These are phyloP conservation scores for Calosoma granatense DNA, from an alignment of 1,140 invertebrate genomes.

Conservation along the genomic window DNA sequence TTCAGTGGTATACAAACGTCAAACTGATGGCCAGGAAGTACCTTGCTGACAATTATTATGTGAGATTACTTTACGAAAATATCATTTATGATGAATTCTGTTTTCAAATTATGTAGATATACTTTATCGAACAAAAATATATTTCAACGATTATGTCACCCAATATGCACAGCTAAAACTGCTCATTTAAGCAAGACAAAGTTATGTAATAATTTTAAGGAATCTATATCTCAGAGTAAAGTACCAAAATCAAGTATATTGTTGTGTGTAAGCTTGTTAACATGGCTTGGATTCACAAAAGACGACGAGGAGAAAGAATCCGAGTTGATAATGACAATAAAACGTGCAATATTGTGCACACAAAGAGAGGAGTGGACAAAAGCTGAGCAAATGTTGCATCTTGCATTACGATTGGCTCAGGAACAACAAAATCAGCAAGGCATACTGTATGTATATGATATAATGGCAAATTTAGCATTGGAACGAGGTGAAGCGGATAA, in stretches of 20 bases:
- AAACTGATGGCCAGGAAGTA: no score
- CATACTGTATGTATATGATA: conserved; percentile 78
- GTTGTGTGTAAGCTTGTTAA: conserved; percentile 28
- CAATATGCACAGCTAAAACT: no score
- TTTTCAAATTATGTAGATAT: not conserved
- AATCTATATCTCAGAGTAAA: no score
- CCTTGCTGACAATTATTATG: no score
- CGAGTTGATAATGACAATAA: conserved; percentile 60
- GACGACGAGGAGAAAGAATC: conserved; percentile 50
- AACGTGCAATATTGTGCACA: conserved; percentile 58
- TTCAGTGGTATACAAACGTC: no score
- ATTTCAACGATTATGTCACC: no score
- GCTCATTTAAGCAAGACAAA: no score
- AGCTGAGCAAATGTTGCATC: conserved; percentile 74
- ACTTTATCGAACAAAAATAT: no score
- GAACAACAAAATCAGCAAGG: conserved; percentile 62
- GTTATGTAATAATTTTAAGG: no score
- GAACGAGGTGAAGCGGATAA: conserved; percentile 63
- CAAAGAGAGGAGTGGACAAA: conserved; percentile 66
- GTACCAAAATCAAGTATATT: not conserved
- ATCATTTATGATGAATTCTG: not conserved
- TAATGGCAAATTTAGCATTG: conserved; percentile 84
- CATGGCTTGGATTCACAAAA: conserved; percentile 33
- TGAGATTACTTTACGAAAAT: no score
- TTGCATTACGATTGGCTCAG: conserved; percentile 73